Evolutionary conservation across 2,797 vertebrate species (phyloP).

Genomic region (Paramormyrops hopkinsi): DNA sequence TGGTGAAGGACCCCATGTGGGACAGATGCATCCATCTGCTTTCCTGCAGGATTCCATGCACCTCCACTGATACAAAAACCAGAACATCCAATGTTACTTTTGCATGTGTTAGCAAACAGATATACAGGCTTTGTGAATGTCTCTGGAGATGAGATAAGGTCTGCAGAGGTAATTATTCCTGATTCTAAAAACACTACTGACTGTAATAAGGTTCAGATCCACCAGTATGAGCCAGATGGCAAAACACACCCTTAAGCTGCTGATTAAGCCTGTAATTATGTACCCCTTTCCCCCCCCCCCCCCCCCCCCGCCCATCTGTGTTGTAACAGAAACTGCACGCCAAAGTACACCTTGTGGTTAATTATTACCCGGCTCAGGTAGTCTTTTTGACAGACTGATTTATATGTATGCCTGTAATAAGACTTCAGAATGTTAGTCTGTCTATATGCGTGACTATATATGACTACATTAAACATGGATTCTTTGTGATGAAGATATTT

Average conservation of each 20-base stretch:
- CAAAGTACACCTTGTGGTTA: not conserved
- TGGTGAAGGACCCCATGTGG: not conserved
- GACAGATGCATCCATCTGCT: not conserved
- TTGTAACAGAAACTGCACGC: not conserved
- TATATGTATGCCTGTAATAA: not conserved
- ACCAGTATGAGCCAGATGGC: not conserved
- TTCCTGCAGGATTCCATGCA: not conserved
- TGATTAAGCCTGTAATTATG: not conserved
- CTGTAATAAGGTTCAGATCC: not conserved
- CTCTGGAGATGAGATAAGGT: not conserved
- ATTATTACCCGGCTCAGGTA: not conserved
- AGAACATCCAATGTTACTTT: not conserved
- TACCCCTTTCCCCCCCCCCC: not conserved
- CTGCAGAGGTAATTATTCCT: not conserved
- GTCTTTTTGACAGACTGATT: not conserved
- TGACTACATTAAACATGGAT: not conserved
- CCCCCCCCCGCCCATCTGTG: not conserved
- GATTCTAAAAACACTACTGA: not conserved
- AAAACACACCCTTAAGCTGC: not conserved
- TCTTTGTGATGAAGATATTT: not conserved
- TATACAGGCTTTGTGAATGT: not conserved
- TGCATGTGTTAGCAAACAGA: not conserved
- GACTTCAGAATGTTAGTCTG: not conserved
- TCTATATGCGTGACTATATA: not conserved
- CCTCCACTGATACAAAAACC: not conserved